Conservation (phyloP, 2,797 vertebrate species). For the Spondyliosoma cantharus region DNA sequence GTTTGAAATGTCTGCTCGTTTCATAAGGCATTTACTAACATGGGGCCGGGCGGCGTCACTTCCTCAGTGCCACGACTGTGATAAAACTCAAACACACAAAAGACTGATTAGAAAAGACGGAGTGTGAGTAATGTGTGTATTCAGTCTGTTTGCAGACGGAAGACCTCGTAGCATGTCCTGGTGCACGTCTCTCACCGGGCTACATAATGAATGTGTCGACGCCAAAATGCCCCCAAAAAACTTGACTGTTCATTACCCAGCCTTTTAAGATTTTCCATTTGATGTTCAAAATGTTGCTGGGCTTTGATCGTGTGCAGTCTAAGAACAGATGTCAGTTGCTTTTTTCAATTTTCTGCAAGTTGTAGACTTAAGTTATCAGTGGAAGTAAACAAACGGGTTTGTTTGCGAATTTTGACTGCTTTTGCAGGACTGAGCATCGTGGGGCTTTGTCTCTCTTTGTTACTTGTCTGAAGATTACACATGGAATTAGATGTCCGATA, state of each 20-base stretch:
- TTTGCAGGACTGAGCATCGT: slow-evolving; percentile 7
- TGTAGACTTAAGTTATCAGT: slow-evolving; percentile 45
- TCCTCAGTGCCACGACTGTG: slow-evolving; percentile 36
- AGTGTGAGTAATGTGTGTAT: slow-evolving; percentile 58
- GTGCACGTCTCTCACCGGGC: slow-evolving; percentile 36
- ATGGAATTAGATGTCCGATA: slow-evolving; percentile 18
- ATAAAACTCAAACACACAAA: slow-evolving; percentile 44
- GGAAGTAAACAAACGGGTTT: slow-evolving; percentile 44
- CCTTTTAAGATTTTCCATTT: slow-evolving; percentile 66
- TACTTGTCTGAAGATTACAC: slow-evolving; percentile 1
- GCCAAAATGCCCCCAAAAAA: slow-evolving; percentile 26
- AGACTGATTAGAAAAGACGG: slow-evolving; percentile 48
- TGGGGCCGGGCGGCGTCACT: slow-evolving; percentile 32
- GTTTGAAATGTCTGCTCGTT: slow-evolving; percentile 43
- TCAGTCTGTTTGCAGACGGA: slow-evolving; percentile 52
- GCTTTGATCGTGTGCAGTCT: slow-evolving; percentile 62
- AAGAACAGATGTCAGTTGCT: slow-evolving; percentile 37
- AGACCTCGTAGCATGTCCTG: slow-evolving; percentile 52
- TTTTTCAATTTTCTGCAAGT: slow-evolving; percentile 40
- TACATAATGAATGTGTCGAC: slow-evolving; percentile 55
- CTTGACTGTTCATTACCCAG: slow-evolving; percentile 52
- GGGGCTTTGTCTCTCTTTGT: slow-evolving; percentile 22
- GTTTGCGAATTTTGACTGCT: slow-evolving; percentile 4
- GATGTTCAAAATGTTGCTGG: slow-evolving; percentile 61
- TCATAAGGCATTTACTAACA: slow-evolving; percentile 57